Base-by-base conservation (phyloP, 2,797 vertebrate species). In the Sebastes taczanowskii region DNA sequence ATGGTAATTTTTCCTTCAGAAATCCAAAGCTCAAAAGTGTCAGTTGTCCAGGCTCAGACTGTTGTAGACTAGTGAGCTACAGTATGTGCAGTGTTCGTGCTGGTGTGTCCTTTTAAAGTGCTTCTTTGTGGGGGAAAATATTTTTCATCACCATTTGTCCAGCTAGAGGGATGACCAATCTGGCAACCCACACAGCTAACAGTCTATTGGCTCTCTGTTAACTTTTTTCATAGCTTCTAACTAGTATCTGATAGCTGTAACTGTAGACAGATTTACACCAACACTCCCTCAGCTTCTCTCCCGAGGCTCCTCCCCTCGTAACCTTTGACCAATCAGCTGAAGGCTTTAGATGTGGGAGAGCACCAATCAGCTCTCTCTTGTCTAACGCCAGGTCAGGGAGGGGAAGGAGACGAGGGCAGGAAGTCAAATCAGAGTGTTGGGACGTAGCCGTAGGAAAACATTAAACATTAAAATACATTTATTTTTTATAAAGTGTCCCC, bases 21-120 rank as follows among this genome's bases (percentile, higher is more conserved):
- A 82, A 72, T 68, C 53, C 42, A 65, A 84, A 84, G 68, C 81
- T 82, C 73, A 86, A 49, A 49, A 62, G 74, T 86, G 85, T 84
- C 70, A 69, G 65, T 32, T 75, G 77, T 86, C 35, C 81, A 83
- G 83, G 69, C 83, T 85, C 87, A 87, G 84, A 77, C 83, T 88
- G 85, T 85, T 35, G 78, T 92, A 92, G 89, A 82, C 38, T 91
- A 94, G 89, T 65, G 69, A 87, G 69, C 64, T 77, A 52, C 77
- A 79, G 77, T 84, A 58, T 92, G 89, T 90, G 86, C 87, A 87
- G 86, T 87, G 82, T 86, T 89, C 81, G 76, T 93, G 88, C 86
- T 89, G 90, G 88, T 91, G 87, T 89, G 79, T 91, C 74, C 78
- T 85, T 81, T 88, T 71, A 63, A 82, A 88, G 42, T 83, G 88